Evolutionary conservation across 2,888 invertebrate species (phyloP).

Genomic region (Apeira syringaria): DNA sequence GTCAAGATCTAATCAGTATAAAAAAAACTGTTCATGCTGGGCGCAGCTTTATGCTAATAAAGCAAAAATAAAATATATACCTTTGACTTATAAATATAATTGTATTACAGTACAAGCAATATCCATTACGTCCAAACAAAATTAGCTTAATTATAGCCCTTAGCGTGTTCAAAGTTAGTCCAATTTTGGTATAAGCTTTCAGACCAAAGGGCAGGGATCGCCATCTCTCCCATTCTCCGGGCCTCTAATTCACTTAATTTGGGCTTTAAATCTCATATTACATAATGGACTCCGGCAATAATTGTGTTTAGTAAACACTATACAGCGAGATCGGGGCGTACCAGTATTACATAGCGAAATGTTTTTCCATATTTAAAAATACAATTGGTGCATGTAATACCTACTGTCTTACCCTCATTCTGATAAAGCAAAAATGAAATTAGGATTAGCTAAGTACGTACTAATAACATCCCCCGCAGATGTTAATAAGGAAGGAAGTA

Average conservation of each 20-base stretch:
- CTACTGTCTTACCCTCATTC: too few species aligned
- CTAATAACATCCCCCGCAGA: too few species aligned
- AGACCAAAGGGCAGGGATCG: conserved; percentile 39
- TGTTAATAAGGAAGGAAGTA: too few species aligned
- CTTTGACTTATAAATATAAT: too few species aligned
- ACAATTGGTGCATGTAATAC: too few species aligned
- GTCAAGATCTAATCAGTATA: too few species aligned
- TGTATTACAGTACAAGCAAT: background rate
- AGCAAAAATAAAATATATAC: too few species aligned
- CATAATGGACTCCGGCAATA: conserved; percentile 74
- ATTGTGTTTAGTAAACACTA: conserved; percentile 74
- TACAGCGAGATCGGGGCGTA: background rate
- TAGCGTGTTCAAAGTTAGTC: conserved; percentile 10
- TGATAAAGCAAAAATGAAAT: too few species aligned
- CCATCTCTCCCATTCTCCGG: conserved; percentile 44
- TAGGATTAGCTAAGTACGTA: too few species aligned
- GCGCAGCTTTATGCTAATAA: too few species aligned
- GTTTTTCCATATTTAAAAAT: too few species aligned
- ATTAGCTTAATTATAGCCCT: conserved; percentile 7
- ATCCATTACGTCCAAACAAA: conserved; percentile 2
- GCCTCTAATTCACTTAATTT: conserved; percentile 80
- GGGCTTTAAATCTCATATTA: conserved; percentile 79
- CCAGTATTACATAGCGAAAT: conserved; percentile 5
- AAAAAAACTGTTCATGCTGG: too few species aligned
- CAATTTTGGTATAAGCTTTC: conserved; percentile 31